Base-by-base conservation (phyloP, 1,140 invertebrate genomes). In the Forficula auricularia region DNA sequence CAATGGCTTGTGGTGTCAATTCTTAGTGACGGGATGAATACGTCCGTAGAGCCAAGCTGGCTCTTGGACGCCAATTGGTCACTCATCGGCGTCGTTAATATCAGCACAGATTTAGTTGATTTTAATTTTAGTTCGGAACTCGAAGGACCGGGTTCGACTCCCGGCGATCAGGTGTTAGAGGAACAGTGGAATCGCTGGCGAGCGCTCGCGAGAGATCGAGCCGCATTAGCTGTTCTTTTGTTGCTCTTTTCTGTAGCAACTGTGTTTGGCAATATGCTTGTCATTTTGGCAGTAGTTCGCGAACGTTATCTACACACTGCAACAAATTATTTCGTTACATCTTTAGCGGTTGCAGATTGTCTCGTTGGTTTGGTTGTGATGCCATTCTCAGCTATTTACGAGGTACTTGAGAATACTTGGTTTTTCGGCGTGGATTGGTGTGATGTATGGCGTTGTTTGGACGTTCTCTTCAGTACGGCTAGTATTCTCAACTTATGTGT, bases 401-500 rank as follows among this genome's bases (percentile, higher is more conserved):
- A 90, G 61, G 80, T 88, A 10, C 57, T 86, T 16, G 80, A 82
- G 49, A 80, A 86, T 49, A 81, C 75, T 13, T 88, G 83, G 83
- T 75, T 83, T 43, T 87, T 89, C 52, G 80, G 82, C 2, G 73
- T 77, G 1, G 77, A 85, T 52, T 87, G 82, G 78, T 98, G 94
- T 60, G 89, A 96, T 52, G 76, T 95, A 2, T 98, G 94, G 94
- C 75, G 91, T 37, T 94, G 87, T 0, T 62, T 96, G 36, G 95
- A 98, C 60, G 91, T 98, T 1, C 72, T 97, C 7, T 96, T 92
- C 55, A 90, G 83, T 44, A 90, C 91, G 0, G 89, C 91, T 0
- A 92, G 87, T 2, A 98, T 98, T 53, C 66, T 98, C 8, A 98
- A 97, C 64, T 66, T 98, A 4, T 98, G 94, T 62, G 91, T 95